Base-by-base conservation (phyloP, 2,113 vertebrate species). In the Urocolius indicus region DNA sequence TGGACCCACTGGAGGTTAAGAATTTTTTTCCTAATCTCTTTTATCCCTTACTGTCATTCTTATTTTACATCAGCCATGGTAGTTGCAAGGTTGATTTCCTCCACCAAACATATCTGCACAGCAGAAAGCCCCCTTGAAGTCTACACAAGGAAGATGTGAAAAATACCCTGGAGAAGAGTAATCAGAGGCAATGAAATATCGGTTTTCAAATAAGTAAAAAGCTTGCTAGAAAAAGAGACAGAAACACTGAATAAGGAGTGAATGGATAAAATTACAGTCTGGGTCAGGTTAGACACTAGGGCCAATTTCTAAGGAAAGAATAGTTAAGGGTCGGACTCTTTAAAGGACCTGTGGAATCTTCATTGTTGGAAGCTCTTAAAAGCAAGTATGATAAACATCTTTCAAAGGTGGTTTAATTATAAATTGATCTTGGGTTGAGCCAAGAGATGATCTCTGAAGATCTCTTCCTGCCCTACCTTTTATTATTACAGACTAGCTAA, bases 321-420 rank as follows among this genome's bases (percentile, higher is more conserved):
- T 52, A 65, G 74, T 75, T 85, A 89, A 78, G 27, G 26, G 79
- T 27, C 0, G 0, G 52, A 45, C 45, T 87, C 24, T 69, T 55
- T 65, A 79, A 89, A 89, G 58, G 41, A 65, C 66, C 34, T 45
- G 15, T 29, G 21, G 45, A 89, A 68, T 82, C 52, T 72, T 78
- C 41, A 87, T 82, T 96, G 82, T 85, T 85, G 66, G 15, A 57
- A 38, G 41, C n/a, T 90, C 62, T 95, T 79, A 65, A 85, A 96
- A 96, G 49, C 4, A 36, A 82, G 2, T 19, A 79, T 91, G 87
- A 96, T 91, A 96, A 96, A 79, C 66, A 93, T 91, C 92, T 93
- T 65, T 80, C 58, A 84, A 69, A 46, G 61, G 54, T 46, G 36
- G 11, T 82, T 96, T 95, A 96, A 84, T 95, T 95, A 91, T 84